Base-by-base conservation (phyloP, 2,797 vertebrate genomes). In the Gymnoscopelus braueri region DNA sequence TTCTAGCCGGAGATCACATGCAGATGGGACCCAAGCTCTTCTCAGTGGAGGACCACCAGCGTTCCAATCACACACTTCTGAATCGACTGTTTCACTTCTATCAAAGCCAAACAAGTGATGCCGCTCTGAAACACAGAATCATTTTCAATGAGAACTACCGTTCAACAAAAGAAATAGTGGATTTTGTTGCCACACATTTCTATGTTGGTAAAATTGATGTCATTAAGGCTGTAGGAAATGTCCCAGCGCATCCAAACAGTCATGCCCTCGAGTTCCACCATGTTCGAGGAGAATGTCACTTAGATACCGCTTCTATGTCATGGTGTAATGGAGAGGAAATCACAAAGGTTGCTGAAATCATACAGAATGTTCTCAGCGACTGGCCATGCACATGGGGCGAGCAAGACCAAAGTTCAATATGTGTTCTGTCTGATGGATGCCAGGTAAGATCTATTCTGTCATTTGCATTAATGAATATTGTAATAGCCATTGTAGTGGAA, bases 1-100 rank as follows among this genome's bases (percentile, higher is more conserved):
- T 95, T 60, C 88, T 98, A 15, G 96, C 96, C 0, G 97, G 96
- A 26, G 96, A 98, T 88, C 97, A 98, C 85, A 96, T 97, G 97
- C 97, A 98, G 88, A 95, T 96, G 86, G 94, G 95, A 3, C 96
- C 96, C 0, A 94, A 91, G 78, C 94, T 98, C 58, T 97, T 96
- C 87, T 95, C 90, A 0, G 89, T 94, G 50, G 86, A 73, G 9
- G 68, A 88, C 0, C 84, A 90, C 5, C 88, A 91, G 11, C 91
- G 93, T 0, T 94, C 95, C 0, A 81, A 93, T 66, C 85, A 94
- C 77, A 97, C 96, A 0, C 84, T 98, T 10, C 88, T 97, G n/a
- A 95, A 91, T 67, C 93, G 96, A 1, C 92, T 98, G 65, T 97
- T 98, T 77, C 93, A 93, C 35, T 93, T 92, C 81, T 97, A 98